Evolutionary conservation across 2,888 invertebrate species (phyloP).

Genomic region (Phalera bucephala): DNA sequence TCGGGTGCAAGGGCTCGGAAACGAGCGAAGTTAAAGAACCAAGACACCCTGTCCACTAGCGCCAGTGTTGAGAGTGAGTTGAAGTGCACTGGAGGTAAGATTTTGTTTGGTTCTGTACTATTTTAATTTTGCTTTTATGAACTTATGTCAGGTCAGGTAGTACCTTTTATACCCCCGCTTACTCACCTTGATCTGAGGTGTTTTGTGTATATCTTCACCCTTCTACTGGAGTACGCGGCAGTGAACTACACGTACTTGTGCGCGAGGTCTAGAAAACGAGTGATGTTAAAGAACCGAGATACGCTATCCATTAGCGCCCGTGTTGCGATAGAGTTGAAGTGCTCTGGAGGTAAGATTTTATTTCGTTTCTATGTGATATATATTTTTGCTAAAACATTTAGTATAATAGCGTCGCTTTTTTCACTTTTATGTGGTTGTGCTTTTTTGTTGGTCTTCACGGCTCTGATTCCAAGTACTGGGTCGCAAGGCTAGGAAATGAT

Average conservation of each 20-base stretch:
- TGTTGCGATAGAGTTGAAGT: conserved; percentile 83
- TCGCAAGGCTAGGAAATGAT: too few species aligned
- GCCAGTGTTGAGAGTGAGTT: conserved; percentile 84
- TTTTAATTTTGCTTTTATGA: too few species aligned
- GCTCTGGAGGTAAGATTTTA: conserved; percentile 55
- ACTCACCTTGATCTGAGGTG: too few species aligned
- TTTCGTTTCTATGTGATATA: too few species aligned
- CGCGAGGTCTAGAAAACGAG: conserved; percentile 96
- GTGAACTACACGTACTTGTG: conserved; percentile 99
- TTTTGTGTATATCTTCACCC: conserved; percentile 99
- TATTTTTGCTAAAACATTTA: too few species aligned
- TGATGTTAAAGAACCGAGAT: conserved; percentile 89
- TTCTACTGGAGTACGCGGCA: conserved; percentile 97
- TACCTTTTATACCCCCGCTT: too few species aligned
- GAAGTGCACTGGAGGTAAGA: conserved; percentile 63
- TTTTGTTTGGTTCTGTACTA: too few species aligned
- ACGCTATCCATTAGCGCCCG: conserved; percentile 71
- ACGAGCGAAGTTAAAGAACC: conserved; percentile 92
- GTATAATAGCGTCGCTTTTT: too few species aligned
- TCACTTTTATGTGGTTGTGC: too few species aligned
- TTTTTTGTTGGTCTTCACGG: too few species aligned
- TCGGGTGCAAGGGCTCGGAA: conserved; percentile 98
- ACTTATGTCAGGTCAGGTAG: too few species aligned
- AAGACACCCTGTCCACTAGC: conserved; percentile 70
- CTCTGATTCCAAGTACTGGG: too few species aligned